These are phyloP conservation scores for Aythya baeri DNA, from an alignment of 2,113 vertebrate genomes.

Conservation along the genomic window DNA sequence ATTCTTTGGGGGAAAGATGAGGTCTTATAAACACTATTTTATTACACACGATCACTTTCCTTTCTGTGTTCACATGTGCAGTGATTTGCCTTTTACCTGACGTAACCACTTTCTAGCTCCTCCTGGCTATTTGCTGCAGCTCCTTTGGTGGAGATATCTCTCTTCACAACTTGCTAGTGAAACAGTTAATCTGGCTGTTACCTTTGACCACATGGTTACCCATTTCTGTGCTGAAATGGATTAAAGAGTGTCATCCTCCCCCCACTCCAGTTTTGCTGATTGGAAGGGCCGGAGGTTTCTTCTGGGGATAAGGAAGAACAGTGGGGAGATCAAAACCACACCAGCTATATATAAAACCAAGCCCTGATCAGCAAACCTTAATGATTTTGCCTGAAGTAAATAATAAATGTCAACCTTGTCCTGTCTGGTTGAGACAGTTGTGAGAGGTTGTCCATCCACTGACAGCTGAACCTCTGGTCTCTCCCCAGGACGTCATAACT, in stretches of 20 bases:
- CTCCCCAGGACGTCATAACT: accelerated
- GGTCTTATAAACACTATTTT: not conserved
- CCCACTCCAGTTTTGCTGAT: not conserved
- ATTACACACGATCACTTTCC: not conserved
- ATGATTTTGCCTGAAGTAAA: accelerated
- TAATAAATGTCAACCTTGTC: not conserved
- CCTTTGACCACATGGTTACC: not conserved
- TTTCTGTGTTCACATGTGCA: not conserved
- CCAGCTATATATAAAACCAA: not conserved
- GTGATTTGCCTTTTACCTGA: not conserved
- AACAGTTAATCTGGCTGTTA: not conserved
- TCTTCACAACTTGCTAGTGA: not conserved
- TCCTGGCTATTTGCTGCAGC: not conserved
- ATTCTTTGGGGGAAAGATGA: not conserved
- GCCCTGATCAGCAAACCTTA: not conserved
- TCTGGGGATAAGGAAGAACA: not conserved
- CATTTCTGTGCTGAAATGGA: not conserved
- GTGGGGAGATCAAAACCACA: not conserved
- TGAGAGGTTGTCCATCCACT: not conserved
- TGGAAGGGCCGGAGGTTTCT: not conserved
- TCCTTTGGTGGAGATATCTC: not conserved
- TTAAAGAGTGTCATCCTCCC: not conserved
- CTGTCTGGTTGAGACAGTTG: too few relatives aligned
- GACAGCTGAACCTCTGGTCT: not conserved
- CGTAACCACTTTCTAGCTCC: not conserved